Base-by-base conservation (phyloP, 2,888 invertebrate species). In the Ormyrus labotus region DNA sequence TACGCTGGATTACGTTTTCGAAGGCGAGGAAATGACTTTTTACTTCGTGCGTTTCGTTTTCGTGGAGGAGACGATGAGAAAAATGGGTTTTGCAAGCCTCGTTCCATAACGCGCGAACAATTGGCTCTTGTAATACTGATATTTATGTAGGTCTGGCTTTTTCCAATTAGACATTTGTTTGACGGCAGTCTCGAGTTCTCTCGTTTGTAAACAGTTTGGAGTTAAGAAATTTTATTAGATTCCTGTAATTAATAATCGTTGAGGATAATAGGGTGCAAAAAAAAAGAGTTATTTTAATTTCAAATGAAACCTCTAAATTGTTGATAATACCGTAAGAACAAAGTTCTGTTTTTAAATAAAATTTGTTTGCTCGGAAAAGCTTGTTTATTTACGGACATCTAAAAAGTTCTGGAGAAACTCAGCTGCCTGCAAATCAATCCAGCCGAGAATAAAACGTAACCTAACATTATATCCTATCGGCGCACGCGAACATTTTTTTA, bases 301-400 rank as follows among this genome's bases (percentile, higher is more conserved):
- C 34, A 34, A 34, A 34, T 4, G 4, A 34, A 34, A 34, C 34
- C 34, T 34, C 34, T 34, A 34, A 34, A 34, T 34, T 34, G 34
- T 72, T n/a, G 11, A 34, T 50, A 11, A 19, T 4, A 50, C 34
- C n/a, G n/a, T 10, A 34, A 2, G 45, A 61, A 45, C 1, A 47
- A 64, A n/a, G 6, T 19, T 19, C 34, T 34, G 34, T 5, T 63
- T 10, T 5, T 60, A 9, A 34, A 51, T 45, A 50, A 64, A 77
- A 77, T 58, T 58, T 77, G 58, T 6, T 70, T 70, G 77, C 70
- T 77, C 71, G 65, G 19, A 63, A 64, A 64, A 58, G 57, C 74
- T 34, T 60, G 64, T 13, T 45, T 13, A 64, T 55, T 11, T 5
- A 34, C 34, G 34, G 34, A 34, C 34, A 34, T 34, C 34, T 34